Conservation (phyloP, 2,888 invertebrate species). For the Acleris sparsana region DNA sequence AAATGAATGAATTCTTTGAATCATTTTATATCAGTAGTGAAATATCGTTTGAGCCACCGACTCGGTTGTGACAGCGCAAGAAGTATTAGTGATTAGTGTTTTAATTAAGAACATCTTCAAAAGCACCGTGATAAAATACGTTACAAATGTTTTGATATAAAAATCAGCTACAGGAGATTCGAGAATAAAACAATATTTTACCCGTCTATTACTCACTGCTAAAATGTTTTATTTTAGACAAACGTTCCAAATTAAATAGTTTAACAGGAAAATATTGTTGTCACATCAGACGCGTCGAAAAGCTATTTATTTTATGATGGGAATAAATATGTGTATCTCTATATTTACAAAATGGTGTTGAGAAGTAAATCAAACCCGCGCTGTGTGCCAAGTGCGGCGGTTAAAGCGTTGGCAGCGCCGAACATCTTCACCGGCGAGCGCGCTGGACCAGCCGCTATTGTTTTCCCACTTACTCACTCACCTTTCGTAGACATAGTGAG, state of each 20-base stretch:
- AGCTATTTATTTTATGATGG: constrained; percentile 35
- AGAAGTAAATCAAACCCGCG: constrained; percentile 75
- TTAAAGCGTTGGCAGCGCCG: constrained; percentile 71
- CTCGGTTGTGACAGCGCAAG: constrained; percentile 23
- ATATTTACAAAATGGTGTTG: constrained; percentile 65
- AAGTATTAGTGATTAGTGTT: constrained; percentile 34
- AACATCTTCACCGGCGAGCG: constrained; percentile 14
- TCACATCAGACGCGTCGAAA: constrained; percentile 35
- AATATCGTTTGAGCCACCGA: constrained; percentile 13
- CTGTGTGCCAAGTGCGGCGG: constrained; percentile 71
- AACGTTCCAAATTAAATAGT: constrained; percentile 28
- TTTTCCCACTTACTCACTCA: constrained; percentile 19
- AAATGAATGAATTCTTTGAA: constrained; percentile 11
- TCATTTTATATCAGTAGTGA: constrained; percentile 9
- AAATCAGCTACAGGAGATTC: constrained; percentile 15
- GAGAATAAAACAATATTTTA: constrained; percentile 29
- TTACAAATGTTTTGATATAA: constrained; percentile 23
- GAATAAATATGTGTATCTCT: constrained; percentile 39
- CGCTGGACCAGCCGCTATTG: constrained; percentile 7
- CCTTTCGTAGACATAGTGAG: constrained; percentile 19
- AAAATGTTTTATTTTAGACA: constrained; percentile 26
- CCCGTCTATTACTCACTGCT: constrained; percentile 31
- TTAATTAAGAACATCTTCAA: constrained; percentile 32
- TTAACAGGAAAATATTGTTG: constrained; percentile 30
- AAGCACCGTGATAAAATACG: constrained; percentile 26